Evolutionary conservation across 2,888 invertebrate genomes (phyloP).

Genomic region (Watsonalla cultraria): DNA sequence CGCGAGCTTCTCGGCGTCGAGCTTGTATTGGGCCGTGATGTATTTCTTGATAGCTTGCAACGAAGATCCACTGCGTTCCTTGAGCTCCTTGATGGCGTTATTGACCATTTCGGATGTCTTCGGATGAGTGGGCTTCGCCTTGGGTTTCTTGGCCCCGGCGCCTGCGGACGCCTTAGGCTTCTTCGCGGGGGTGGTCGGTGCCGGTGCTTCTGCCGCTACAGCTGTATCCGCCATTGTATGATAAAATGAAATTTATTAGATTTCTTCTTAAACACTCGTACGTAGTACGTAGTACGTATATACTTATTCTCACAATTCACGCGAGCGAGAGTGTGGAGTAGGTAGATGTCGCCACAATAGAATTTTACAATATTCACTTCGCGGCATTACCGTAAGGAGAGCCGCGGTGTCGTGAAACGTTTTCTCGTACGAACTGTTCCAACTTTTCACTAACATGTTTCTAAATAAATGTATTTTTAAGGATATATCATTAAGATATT

Average conservation of each 20-base stretch:
- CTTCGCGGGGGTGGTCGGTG: conserved; percentile 10
- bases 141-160: conserved; percentile 37
- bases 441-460: conserved; percentile 17
- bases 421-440: conserved; percentile 13
- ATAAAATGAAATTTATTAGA: no score
- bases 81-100: conserved; percentile 70
- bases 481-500: no score
- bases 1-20: conserved; percentile 77
- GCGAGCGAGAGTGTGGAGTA: neutral
- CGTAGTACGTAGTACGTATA: no score
- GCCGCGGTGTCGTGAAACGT: conserved; percentile 9
- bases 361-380: neutral
- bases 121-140: conserved; percentile 45
- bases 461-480: conserved; percentile 8
- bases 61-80: conserved; percentile 80
- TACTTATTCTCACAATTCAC: no score
- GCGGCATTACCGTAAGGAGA: conserved; percentile 7
- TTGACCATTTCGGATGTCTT: conserved; percentile 73
- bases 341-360: neutral
- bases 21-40: conserved; percentile 77
- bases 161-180: conserved; percentile 10
- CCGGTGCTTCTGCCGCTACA: conserved; percentile 31
- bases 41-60: conserved; percentile 80
- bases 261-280: no score
- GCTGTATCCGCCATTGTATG: conserved; percentile 35